Conservation (phyloP, 2,113 vertebrate genomes). For the Petrocephalus zakoni region DNA sequence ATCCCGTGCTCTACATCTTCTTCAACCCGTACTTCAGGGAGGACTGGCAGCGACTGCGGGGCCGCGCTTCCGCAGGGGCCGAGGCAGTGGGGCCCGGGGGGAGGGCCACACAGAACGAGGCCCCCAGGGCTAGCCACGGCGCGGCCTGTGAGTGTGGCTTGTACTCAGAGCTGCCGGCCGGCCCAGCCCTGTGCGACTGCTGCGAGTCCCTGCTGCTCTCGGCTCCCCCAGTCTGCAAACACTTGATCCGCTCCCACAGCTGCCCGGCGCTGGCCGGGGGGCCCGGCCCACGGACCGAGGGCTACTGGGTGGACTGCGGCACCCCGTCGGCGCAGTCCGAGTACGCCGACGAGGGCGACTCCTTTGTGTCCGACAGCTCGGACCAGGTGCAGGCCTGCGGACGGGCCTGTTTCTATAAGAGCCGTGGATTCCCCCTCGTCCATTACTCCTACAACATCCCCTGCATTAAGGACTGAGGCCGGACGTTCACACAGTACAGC, state of each 20-base stretch:
- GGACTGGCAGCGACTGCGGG: conserved; percentile 79
- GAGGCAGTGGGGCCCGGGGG: conserved; percentile 44
- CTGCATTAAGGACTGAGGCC: conserved; percentile 58
- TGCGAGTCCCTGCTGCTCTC: conserved; percentile 77
- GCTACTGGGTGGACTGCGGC: conserved; percentile 82
- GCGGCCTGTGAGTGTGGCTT: conserved; percentile 60
- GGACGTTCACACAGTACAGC: neutral
- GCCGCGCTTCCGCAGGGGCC: conserved; percentile 40
- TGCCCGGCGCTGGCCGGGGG: conserved; percentile 77
- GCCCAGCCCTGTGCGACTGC: conserved; percentile 72
- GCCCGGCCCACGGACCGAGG: conserved; percentile 68
- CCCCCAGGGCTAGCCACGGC: conserved; percentile 17
- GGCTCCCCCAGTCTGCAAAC: conserved; percentile 80
- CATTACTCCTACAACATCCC: conserved; percentile 86
- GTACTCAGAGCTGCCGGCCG: conserved; percentile 73
- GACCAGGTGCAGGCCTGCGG: conserved; percentile 94
- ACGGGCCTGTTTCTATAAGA: conserved; percentile 92
- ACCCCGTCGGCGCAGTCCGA: conserved; percentile 86
- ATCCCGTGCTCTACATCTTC: conserved; percentile 88
- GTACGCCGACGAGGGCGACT: conserved; percentile 90
- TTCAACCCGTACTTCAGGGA: conserved; percentile 93
- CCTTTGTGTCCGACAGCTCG: conserved; percentile 93
- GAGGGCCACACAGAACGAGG: conserved; percentile 44
- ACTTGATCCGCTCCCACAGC: conserved; percentile 91
- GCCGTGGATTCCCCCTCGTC: conserved; percentile 83